Evolutionary conservation across 2,113 vertebrate genomes (phyloP), one percentile per base, ranked within the genome.

Genomic region (Corythornis madagascariensis): DNA sequence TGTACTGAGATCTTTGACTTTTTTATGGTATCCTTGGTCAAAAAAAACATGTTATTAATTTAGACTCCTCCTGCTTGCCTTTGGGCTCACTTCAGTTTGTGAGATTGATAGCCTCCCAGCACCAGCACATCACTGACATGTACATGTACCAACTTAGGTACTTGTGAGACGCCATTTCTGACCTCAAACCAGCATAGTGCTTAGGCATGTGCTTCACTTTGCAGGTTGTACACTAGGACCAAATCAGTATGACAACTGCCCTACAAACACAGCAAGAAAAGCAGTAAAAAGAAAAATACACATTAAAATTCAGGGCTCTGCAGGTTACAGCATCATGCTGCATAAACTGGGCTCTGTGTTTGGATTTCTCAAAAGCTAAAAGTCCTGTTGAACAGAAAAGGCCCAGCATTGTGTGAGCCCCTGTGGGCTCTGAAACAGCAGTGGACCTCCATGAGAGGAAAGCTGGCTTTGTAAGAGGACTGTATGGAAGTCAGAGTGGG

Each of bases 51-150:
- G 7, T 18, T 50, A 10, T n/a, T 18, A 15, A 24, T 79, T 67
- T 8, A 64, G 33, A 50, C 1, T 20, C 4, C 33, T 76, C 12
- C 72, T 28, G 14, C 14, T 73, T 40, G 42, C 50, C 50, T 31
- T 61, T 61, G 45, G 33, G 50, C 57, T 82, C 63, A 6, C 55
- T 64, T 10, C 42, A 13, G 25, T 43, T 67, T 72, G 19, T 1
- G 6, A 45, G 21, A 31, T 69, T 83, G 28, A 31, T 73, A 80
- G 28, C 29, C 12, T 53, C 28, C 24, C 1, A 12, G 45, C 56
- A 21, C 33, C 56, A 17, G 35, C 6, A 13, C 48, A 25, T 38
- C 26, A 2, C 10, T 35, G 11, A 24, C 0, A 0, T 4, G 1
- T 28, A n/a, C 22, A 2, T 3, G 2, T 26, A 33, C 19, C 2